A percentile compares a stretch with the other conserved stretches of the same genome.
Conservation (phyloP, 2,113 vertebrate species). For the Nycticebus coucang region DNA sequence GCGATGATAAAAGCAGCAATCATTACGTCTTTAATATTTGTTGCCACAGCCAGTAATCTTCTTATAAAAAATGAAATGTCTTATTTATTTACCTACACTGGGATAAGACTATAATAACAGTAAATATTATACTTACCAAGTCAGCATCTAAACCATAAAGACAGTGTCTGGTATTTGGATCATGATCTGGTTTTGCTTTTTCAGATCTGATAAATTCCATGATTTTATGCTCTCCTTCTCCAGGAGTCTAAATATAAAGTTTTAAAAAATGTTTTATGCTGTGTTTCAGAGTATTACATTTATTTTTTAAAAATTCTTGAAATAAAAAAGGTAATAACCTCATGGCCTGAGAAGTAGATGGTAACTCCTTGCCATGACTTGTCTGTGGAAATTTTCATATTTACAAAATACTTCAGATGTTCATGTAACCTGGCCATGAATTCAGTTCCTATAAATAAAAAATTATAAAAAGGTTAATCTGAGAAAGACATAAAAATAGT, state of each 20-base stretch:
- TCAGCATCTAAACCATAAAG: conserved; percentile 99
- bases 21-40: neutral
- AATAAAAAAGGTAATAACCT: conserved; percentile 87
- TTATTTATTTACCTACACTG: neutral
- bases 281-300: conserved; percentile 46
- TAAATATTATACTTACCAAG: conserved; percentile 90
- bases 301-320: conserved; percentile 59
- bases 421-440: conserved; percentile 98
- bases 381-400: conserved; percentile 97
- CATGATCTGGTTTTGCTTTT: conserved; percentile 90
- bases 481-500: conserved; percentile 54
- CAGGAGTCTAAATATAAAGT: conserved; percentile 91
- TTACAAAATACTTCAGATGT: conserved; percentile 98
- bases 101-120: conserved; percentile 9
- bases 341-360: conserved; percentile 97
- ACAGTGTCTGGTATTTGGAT: conserved; percentile 97
- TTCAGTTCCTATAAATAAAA: conserved; percentile 91
- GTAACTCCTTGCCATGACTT: conserved; percentile 94
- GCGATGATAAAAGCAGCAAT: neutral
- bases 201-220: conserved; percentile 99
- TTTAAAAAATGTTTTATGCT: conserved; percentile 43
- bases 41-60: neutral
- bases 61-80: neutral
- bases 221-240: conserved; percentile 99
- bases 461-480: conserved; percentile 54